These are phyloP conservation scores for Pachypanchax playfairii DNA, from an alignment of 2,113 vertebrate species.

Conservation along the genomic window DNA sequence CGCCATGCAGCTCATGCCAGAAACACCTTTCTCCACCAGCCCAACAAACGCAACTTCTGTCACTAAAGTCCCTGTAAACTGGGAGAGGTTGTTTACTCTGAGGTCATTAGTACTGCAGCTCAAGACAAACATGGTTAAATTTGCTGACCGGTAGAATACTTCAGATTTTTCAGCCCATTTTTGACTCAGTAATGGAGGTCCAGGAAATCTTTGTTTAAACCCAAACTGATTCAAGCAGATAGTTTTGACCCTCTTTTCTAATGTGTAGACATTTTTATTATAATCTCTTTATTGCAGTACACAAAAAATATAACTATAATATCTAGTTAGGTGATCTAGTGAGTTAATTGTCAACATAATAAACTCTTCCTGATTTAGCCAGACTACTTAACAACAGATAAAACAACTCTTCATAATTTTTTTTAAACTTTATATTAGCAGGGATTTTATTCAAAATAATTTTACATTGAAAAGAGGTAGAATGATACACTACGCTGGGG, in stretches of 20 bases:
- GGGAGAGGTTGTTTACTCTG: slow-evolving; percentile 63
- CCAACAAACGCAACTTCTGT: slow-evolving; percentile 91
- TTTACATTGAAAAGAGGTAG: slow-evolving; percentile 20
- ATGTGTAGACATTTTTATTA: too few species aligned
- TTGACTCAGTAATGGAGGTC: slow-evolving; percentile 6
- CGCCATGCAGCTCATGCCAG: slow-evolving; percentile 76
- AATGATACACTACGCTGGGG: slow-evolving; percentile 34
- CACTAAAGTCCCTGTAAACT: slow-evolving; percentile 80
- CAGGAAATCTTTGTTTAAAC: slow-evolving; percentile 14
- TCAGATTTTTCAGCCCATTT: slow-evolving; percentile 12
- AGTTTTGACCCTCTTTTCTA: slow-evolving; percentile 29
- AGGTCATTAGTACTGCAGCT: slow-evolving; percentile 66
- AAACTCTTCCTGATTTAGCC: slow-evolving; percentile 12
- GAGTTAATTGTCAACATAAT: slow-evolving; percentile 11
- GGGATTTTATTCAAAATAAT: not conserved
- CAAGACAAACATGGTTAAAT: slow-evolving; percentile 26
- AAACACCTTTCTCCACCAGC: slow-evolving; percentile 91
- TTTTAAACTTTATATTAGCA: slow-evolving; percentile 25
- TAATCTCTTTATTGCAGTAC: slow-evolving; percentile 38
- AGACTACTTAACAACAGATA: slow-evolving; percentile 15
- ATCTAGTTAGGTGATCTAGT: slow-evolving; percentile 3
- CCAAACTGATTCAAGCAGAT: slow-evolving; percentile 21
- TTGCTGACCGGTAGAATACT: not conserved
- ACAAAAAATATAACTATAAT: slow-evolving; percentile 19
- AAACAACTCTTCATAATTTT: slow-evolving; percentile 26